Evolutionary conservation across 30 jellyfish, hydroid and myxozoan species (phyloP), one percentile per base, ranked within the genome.

Genomic region (Pelagia noctiluca): DNA sequence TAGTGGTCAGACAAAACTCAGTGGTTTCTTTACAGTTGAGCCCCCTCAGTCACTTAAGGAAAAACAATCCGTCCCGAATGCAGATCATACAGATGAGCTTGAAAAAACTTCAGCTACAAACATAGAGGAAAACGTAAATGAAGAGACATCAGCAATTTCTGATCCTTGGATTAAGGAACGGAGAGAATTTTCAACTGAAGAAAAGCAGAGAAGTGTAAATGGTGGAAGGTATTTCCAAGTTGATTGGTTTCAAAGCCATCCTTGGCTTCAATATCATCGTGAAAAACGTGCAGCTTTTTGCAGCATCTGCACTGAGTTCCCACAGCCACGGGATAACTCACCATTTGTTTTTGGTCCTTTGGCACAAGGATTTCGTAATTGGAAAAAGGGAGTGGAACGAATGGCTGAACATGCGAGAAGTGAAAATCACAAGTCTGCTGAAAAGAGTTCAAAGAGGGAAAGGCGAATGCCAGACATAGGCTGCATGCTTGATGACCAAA

Each of bases 341-440:
- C 74, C 83, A 2, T 79, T 62, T 42, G 38, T 61, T 37, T 63
- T 36, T 35, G 64, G 46, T n/a, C n/a, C n/a, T 46, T 79, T 37
- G 22, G 82, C 74, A 61, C 82, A 79, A 0, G 90, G 90, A 24
- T 62, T 79, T 79, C 82, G 64, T 30, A 79, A 79, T 33, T 79
- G 90, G 82, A 79, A 63, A n/a, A n/a, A n/a, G 29, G 90, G 64
- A 79, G 35, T n/a, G n/a, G n/a, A n/a, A n/a, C n/a, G n/a, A n/a
- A n/a, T n/a, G n/a, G n/a, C n/a, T n/a, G n/a, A n/a, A n/a, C n/a
- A n/a, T n/a, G n/a, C n/a, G n/a, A n/a, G n/a, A n/a, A n/a, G n/a
- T 81, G 83, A 47, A 46, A 71, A 19, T 81, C 63, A 23, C 35
- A 79, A 31, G 2, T 79, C 2, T 57, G n/a, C n/a, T n/a, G n/a